phyloP scores from a whole-genome alignment of 2,797 vertebrate genomes.

The Phrynocephalus guinanensis region DNA sequence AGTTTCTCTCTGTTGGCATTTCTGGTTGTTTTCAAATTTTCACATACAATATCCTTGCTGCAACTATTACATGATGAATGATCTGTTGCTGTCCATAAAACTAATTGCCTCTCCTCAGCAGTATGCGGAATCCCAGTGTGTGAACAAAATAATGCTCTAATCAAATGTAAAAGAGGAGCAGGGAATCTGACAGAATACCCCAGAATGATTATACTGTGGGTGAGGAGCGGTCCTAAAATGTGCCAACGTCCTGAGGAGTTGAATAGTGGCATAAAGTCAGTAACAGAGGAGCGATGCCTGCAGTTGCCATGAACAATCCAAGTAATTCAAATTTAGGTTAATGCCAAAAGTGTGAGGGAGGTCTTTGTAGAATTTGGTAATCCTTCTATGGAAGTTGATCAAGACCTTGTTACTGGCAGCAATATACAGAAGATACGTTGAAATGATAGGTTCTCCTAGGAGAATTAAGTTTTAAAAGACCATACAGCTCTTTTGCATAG shows the following conservation, averaged over 20 bases:
- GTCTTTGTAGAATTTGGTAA: not conserved
- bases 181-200: not conserved
- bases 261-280: not conserved
- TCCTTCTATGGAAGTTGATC: not conserved
- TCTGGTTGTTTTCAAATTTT: no score
- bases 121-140: not conserved
- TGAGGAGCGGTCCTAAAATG: not conserved
- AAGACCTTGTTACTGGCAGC: not conserved
- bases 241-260: not conserved
- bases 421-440: not conserved
- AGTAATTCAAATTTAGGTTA: not conserved
- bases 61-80: no score
- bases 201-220: not conserved
- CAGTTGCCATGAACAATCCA: not conserved
- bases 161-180: not conserved
- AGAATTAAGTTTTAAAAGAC: not conserved
- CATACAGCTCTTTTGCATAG: not conserved
- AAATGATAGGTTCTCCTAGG: not conserved
- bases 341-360: constrained; percentile 8
- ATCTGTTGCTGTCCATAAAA: not conserved
- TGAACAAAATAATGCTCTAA: constrained; percentile 18
- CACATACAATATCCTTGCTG: no score
- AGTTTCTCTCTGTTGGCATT: no score
- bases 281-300: not conserved
- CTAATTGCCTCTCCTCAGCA: not conserved